Base-by-base conservation (phyloP, 2,888 invertebrate species). In the Athalia rosae region DNA sequence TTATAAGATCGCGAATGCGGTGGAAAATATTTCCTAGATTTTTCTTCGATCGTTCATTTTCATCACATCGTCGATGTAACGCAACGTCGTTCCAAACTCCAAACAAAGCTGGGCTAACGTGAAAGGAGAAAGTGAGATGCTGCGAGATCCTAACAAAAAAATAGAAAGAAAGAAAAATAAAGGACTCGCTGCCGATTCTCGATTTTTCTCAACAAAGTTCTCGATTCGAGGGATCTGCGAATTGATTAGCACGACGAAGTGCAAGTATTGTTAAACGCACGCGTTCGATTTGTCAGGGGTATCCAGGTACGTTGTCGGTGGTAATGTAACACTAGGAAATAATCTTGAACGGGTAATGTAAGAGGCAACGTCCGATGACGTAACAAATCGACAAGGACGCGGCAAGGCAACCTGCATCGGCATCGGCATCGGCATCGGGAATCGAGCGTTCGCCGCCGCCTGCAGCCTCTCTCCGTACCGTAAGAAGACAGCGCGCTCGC, bases 331-430 rank as follows among this genome's bases (percentile, higher is more conserved):
- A 62, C 64, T 64, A 13, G 58, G 45, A 71, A 58, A 71, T 71
- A 71, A 71, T 71, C 41, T 71, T 43, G 45, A 71, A 15, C 56
- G n/a, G 8, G 43, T 6, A 43, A 9, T 7, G 43, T 50, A 59
- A 62, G 61, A 74, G 74, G 74, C 74, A 74, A 74, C 62, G 74
- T 59, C 74, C 78, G 80, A 79, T 83, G 82, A 83, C 82, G 83
- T 80, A 83, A 83, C 80, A 79, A 82, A 83, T 83, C 82, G 82
- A 81, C 84, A 84, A 84, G 84, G 84, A 83, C 84, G 84, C 81
- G 81, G 83, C 83, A 83, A 84, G 83, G 84, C 83, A 84, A 80
- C 82, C 82, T 78, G 81, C 80, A 82, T 84, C 78, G 82, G 81
- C 81, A 82, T 81, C 82, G 81, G 80, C 78, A 79, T 79, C 79